These are phyloP conservation scores for Sciurus vulgaris DNA, from an alignment of 2,797 vertebrate species.

Conservation along the genomic window DNA sequence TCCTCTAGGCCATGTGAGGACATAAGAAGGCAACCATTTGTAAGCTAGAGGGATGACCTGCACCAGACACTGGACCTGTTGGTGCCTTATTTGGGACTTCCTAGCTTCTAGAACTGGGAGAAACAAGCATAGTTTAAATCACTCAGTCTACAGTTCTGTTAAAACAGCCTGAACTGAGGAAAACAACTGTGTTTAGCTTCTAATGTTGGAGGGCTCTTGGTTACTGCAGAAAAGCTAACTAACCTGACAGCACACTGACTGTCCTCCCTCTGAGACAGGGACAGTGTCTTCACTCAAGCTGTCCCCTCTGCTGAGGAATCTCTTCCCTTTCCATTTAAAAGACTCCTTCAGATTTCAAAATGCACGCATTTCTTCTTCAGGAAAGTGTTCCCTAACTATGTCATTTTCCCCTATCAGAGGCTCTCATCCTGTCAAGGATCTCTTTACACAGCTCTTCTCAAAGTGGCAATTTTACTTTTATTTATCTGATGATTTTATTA, in stretches of 20 bases:
- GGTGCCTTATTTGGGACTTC: not conserved
- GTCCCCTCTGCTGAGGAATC: not conserved
- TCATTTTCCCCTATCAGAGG: constrained; percentile 62
- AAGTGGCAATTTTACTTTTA: constrained; percentile 72
- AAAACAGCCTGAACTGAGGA: not conserved
- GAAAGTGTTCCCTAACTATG: constrained; percentile 58
- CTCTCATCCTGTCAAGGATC: constrained; percentile 71
- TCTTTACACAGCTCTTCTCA: constrained; percentile 64
- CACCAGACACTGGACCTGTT: not conserved
- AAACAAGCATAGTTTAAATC: not conserved
- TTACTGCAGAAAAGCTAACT: not conserved
- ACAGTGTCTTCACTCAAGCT: not conserved
- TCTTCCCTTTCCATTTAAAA: constrained; percentile 35
- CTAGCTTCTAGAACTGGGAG: not conserved
- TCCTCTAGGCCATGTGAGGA: not conserved
- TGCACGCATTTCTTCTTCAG: constrained; percentile 67
- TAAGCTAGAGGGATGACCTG: not conserved
- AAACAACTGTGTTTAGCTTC: not conserved
- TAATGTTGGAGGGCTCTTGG: not conserved
- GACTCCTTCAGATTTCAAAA: constrained; percentile 50
- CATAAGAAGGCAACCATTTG: not conserved
- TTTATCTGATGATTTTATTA: constrained; percentile 71
- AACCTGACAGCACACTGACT: not conserved
- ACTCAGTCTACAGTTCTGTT: not conserved
- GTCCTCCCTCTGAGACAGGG: not conserved